phyloP scores from a whole-genome alignment of 2,888 invertebrate genomes.

The Dioctria rufipes region DNA sequence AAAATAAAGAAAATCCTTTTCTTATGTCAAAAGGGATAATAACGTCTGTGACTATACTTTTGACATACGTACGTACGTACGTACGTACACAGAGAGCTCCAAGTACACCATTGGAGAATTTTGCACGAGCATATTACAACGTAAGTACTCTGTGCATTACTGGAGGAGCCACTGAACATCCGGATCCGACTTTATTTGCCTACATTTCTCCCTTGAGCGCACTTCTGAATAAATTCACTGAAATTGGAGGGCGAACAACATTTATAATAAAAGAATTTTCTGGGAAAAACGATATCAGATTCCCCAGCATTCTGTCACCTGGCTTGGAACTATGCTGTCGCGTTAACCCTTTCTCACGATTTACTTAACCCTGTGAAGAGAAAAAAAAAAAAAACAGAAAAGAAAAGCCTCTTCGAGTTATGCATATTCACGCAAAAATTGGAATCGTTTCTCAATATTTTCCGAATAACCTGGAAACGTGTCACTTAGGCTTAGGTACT shows the following conservation, averaged over 20 bases:
- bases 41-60: constrained; percentile 42
- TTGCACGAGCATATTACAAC: constrained; percentile 23
- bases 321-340: constrained; percentile 27
- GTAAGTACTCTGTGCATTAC: constrained; percentile 48
- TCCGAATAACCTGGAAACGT: neutral
- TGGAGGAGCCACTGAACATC: constrained; percentile 6
- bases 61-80: constrained; percentile 12
- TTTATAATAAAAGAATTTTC: constrained; percentile 20
- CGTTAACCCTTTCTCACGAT: constrained; percentile 41
- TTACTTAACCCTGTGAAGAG: constrained; percentile 20
- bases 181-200: constrained; percentile 43
- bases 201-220: constrained; percentile 51
- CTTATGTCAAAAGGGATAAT: constrained; percentile 51
- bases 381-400: neutral
- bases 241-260: constrained; percentile 39
- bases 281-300: constrained; percentile 33
- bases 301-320: constrained; percentile 40
- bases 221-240: constrained; percentile 47
- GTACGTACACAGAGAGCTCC: neutral
- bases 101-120: neutral
- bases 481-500: neutral
- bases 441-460: constrained; percentile 38
- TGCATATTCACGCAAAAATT: constrained; percentile 48
- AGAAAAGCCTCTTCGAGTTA: constrained; percentile 19
- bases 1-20: constrained; percentile 49